Evolutionary conservation across 2,113 vertebrate genomes (phyloP), one percentile per base, ranked within the genome.

Genomic region (Equus quagga): DNA sequence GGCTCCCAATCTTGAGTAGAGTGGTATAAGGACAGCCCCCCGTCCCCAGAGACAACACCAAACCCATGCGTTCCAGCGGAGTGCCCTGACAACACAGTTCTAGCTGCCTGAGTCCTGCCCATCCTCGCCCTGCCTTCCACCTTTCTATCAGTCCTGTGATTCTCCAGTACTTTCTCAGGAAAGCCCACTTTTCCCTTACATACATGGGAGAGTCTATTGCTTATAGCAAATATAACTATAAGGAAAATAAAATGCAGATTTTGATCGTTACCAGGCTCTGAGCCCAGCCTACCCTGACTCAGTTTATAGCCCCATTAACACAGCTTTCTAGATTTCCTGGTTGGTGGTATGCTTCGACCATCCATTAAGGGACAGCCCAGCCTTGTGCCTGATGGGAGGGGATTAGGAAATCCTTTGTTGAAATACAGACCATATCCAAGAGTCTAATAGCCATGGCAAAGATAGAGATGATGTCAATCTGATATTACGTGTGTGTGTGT

Each of bases 11-110:
- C 58, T 49, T 65, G 19, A 60, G 33, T 9, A 70, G 46, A 44
- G 12, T 17, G 24, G 41, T 17, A 11, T 12, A 49, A 67, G 33
- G 33, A 51, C 10, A 73, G 23, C 13, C 14, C 33, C 44, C 24
- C 41, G 28, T 24, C 12, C 2, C 18, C 1, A 44, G 13, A 73
- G 64, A 54, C 54, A 58, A 36, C 23, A 41, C 56, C 18, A 11
- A 33, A 31, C 8, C 6, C 24, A 0, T 8, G 23, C 11, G 3
- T 49, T 12, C 51, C 60, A 26, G 72, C 0, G 0, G 17, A 23
- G 31, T 3, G 26, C 21, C 79, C 65, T n/a, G 33, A 51, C 19
- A 31, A 36, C 28, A 36, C 2, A 10, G 15, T 15, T 90, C 36
- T 31, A 3, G 26, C 36, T 28, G 13, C 18, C 0, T 10, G 54